Conservation (phyloP, 1,140 invertebrate species). For the Stegodyphus dumicola region DNA sequence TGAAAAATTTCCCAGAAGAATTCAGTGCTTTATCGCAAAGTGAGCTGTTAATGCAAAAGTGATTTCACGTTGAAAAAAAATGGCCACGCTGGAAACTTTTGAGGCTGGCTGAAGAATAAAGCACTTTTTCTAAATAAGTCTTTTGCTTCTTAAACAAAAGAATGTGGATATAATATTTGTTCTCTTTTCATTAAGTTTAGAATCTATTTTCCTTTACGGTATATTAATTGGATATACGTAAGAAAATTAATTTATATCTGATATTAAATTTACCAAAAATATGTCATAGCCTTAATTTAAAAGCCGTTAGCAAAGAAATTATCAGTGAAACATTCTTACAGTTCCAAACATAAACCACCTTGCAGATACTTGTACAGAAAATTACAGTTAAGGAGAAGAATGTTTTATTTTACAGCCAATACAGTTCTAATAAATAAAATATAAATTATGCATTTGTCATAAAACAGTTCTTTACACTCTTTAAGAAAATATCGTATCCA, state of each 20-base stretch:
- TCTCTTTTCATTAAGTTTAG: not conserved
- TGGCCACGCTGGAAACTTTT: not conserved
- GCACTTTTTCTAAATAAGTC: not conserved
- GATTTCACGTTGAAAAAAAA: conserved; percentile 5
- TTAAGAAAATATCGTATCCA: too few relatives aligned
- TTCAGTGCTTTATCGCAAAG: not conserved
- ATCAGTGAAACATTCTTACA: too few relatives aligned
- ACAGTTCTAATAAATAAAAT: too few relatives aligned
- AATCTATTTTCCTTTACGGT: not conserved
- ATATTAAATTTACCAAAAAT: too few relatives aligned
- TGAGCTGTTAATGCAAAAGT: conserved; percentile 34
- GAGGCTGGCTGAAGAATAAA: not conserved
- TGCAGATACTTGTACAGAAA: too few relatives aligned
- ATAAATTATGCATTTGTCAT: too few relatives aligned
- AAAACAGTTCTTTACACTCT: too few relatives aligned
- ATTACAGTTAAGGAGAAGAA: too few relatives aligned
- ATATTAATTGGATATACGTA: not conserved
- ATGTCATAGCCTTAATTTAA: too few relatives aligned
- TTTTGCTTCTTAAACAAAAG: not conserved
- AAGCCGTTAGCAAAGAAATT: too few relatives aligned
- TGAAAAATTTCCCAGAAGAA: conserved; percentile 36
- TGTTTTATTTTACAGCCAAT: too few relatives aligned
- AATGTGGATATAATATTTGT: not conserved
- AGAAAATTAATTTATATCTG: not conserved
- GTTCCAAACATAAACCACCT: too few relatives aligned